These are phyloP conservation scores for Macropus fuliginosus DNA, from an alignment of 2,797 vertebrate species.

Conservation along the genomic window DNA sequence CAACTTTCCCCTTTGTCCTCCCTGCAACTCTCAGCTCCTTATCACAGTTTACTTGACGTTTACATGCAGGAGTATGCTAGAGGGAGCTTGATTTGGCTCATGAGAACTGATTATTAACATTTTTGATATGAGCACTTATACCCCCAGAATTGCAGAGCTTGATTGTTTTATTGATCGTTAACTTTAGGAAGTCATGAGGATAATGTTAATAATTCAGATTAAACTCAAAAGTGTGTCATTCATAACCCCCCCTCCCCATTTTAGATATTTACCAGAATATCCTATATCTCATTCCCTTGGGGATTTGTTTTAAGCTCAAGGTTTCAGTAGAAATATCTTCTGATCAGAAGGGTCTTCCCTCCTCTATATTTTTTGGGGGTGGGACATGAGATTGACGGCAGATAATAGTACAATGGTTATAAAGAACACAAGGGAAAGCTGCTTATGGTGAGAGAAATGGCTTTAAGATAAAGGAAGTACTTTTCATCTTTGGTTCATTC, in stretches of 20 bases:
- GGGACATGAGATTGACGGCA: background rate
- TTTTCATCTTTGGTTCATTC: background rate
- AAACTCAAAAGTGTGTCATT: background rate
- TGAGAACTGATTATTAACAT: background rate
- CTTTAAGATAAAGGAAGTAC: background rate
- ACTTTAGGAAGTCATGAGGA: background rate
- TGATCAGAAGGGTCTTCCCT: background rate
- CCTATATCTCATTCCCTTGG: background rate
- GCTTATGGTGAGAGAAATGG: background rate
- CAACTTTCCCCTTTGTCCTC: background rate
- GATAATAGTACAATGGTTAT: background rate
- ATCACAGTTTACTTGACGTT: background rate
- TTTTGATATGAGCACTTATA: background rate
- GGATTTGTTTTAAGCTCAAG: background rate
- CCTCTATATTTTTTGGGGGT: background rate
- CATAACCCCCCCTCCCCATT: background rate
- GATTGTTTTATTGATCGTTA: background rate
- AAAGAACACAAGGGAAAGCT: background rate
- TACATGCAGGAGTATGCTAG: background rate
- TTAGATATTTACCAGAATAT: background rate
- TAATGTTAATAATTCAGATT: background rate
- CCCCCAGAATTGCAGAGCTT: background rate
- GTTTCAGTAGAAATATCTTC: background rate
- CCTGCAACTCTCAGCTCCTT: background rate
- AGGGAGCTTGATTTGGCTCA: background rate